A percentile compares a stretch with the other conserved stretches of the same genome.
These are phyloP conservation scores for Anhinga rufa DNA, from an alignment of 2,113 vertebrate species.

Conservation along the genomic window DNA sequence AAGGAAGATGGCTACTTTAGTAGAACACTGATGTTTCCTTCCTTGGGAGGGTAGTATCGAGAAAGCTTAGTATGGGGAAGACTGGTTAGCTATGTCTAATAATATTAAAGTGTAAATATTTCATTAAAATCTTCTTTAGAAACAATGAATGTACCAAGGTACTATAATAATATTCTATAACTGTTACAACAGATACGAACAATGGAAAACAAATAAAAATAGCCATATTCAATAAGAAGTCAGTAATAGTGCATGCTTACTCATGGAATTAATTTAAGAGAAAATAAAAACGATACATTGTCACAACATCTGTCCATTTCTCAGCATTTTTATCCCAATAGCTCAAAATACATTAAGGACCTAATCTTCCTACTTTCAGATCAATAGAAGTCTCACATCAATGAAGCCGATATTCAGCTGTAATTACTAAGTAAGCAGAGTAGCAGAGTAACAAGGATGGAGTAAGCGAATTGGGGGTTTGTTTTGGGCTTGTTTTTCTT, in stretches of 20 bases:
- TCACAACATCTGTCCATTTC: not conserved
- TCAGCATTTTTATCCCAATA: not conserved
- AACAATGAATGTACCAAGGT: not conserved
- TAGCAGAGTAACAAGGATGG: not conserved
- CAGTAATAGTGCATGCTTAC: not conserved
- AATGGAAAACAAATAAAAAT: not conserved
- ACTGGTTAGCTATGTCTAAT: not conserved
- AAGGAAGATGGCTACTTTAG: not conserved
- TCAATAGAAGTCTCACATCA: not conserved
- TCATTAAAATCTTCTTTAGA: not conserved
- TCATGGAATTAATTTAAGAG: not conserved
- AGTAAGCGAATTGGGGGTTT: not conserved
- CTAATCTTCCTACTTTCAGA: not conserved
- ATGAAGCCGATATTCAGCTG: not conserved
- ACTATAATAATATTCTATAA: not conserved
- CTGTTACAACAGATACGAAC: not conserved
- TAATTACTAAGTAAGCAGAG: not conserved
- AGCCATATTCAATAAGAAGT: not conserved
- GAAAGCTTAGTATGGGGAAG: not conserved
- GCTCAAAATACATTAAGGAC: not conserved
- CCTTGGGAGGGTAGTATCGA: not conserved
- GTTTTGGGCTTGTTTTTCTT: not conserved
- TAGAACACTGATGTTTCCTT: not conserved
- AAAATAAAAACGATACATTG: constrained; percentile 21
- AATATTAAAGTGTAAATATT: not conserved